A percentile compares a stretch with the other conserved stretches of the same genome.
phyloP scores from a whole-genome alignment of 2,113 vertebrate genomes.

The Lampris megalopsis region DNA sequence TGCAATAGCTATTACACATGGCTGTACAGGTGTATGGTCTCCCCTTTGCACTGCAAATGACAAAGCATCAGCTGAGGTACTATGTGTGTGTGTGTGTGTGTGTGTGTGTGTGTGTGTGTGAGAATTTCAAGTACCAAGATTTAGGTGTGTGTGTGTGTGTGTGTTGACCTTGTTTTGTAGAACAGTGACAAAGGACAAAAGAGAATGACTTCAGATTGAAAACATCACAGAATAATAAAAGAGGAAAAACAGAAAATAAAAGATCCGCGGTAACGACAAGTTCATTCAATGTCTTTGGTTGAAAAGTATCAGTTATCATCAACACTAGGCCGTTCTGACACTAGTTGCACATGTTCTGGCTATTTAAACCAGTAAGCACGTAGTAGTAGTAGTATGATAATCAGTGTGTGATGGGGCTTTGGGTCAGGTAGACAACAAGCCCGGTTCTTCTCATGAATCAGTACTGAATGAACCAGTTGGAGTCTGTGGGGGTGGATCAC shows the following conservation, averaged over 20 bases:
- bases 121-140: slow-evolving; percentile 89
- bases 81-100: slow-evolving; percentile 82
- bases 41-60: slow-evolving; percentile 77
- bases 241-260: slow-evolving; percentile 63
- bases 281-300: slow-evolving; percentile 94
- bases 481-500: neutral
- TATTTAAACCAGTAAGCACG: slow-evolving; percentile 19
- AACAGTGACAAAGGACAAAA: slow-evolving; percentile 73
- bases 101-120: slow-evolving; percentile 64
- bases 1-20: slow-evolving; percentile 78
- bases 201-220: slow-evolving; percentile 65
- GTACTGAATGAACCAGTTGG: slow-evolving; percentile 4
- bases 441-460: slow-evolving; percentile 15
- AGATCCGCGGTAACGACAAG: slow-evolving; percentile 73
- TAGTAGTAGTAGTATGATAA: slow-evolving; percentile 17
- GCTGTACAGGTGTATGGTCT: slow-evolving; percentile 81
- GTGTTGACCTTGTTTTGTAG: slow-evolving; percentile 77
- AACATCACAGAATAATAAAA: slow-evolving; percentile 41
- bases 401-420: slow-evolving; percentile 8
- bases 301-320: slow-evolving; percentile 81
- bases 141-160: slow-evolving; percentile 71
- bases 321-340: slow-evolving; percentile 70
- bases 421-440: slow-evolving; percentile 29
- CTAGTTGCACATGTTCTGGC: slow-evolving; percentile 66
- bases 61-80: slow-evolving; percentile 89